Evolutionary conservation across 2,113 vertebrate species (phyloP).

Genomic region (Podocnemis expansa): DNA sequence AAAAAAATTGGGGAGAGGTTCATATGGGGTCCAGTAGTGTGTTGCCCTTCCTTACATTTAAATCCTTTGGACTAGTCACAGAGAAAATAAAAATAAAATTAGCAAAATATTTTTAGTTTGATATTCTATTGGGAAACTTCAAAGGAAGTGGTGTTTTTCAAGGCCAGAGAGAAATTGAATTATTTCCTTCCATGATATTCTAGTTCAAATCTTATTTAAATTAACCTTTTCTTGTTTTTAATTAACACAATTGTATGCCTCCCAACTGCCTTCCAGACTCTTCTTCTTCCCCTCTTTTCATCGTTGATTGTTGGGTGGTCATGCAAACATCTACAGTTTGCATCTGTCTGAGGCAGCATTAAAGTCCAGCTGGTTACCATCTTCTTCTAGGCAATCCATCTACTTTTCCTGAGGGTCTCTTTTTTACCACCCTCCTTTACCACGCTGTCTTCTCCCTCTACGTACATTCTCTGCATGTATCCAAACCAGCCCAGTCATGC

Average conservation of each 20-base stretch:
- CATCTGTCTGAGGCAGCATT: not conserved
- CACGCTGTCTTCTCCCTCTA: not conserved
- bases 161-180: not conserved
- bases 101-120: not conserved
- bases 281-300: not conserved
- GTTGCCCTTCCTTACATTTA: not conserved
- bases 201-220: not conserved
- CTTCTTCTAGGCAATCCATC: not conserved
- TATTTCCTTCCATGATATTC: not conserved
- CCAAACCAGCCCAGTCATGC: not conserved
- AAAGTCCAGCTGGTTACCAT: not conserved
- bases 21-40: not conserved
- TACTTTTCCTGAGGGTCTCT: not conserved
- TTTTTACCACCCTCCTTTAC: not conserved
- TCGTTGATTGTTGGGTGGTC: not conserved
- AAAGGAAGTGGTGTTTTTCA: not conserved
- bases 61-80: not conserved
- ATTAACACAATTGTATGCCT: not conserved
- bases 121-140: not conserved
- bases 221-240: not conserved
- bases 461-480: not conserved
- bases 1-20: not conserved
- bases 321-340: not conserved
- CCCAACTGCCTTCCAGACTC: not conserved
- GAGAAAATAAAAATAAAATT: not conserved